These are phyloP conservation scores for Aeoliscus strigatus DNA, from an alignment of 2,797 vertebrate species.

Conservation along the genomic window DNA sequence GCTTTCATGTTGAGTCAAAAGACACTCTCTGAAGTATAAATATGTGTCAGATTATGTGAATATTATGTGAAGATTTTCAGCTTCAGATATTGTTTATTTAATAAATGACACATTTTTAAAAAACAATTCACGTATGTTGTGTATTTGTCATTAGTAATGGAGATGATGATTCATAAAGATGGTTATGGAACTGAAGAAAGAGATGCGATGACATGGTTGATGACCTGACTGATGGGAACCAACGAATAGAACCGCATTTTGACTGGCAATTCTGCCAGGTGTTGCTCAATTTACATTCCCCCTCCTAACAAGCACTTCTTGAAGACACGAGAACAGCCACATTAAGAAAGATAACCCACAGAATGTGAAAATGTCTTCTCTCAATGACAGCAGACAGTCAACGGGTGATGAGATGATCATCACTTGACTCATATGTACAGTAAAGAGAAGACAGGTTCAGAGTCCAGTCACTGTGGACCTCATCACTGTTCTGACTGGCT, in stretches of 20 bases:
- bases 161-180: too few species aligned
- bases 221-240: too few species aligned
- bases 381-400: conserved; percentile 16
- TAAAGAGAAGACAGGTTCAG: conserved; percentile 34
- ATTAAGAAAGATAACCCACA: conserved; percentile 57
- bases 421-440: conserved; percentile 52
- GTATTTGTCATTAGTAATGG: too few species aligned
- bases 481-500: conserved; percentile 45
- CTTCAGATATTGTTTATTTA: too few species aligned
- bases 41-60: too few species aligned
- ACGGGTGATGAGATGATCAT: conserved; percentile 22
- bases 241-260: conserved; percentile 49
- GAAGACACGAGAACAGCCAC: conserved; percentile 53
- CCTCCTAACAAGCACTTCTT: conserved; percentile 57
- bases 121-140: too few species aligned
- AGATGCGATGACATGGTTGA: too few species aligned
- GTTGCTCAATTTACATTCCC: conserved; percentile 46
- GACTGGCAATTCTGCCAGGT: conserved; percentile 52
- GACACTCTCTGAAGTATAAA: too few species aligned
- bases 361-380: conserved; percentile 54
- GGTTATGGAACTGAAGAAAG: too few species aligned
- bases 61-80: too few species aligned
- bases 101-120: too few species aligned
- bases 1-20: conserved; percentile 16
- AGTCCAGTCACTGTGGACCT: conserved; percentile 41